These are phyloP conservation scores for Drosophila carrolli DNA, from an alignment of 1,140 invertebrate genomes.

Conservation along the genomic window DNA sequence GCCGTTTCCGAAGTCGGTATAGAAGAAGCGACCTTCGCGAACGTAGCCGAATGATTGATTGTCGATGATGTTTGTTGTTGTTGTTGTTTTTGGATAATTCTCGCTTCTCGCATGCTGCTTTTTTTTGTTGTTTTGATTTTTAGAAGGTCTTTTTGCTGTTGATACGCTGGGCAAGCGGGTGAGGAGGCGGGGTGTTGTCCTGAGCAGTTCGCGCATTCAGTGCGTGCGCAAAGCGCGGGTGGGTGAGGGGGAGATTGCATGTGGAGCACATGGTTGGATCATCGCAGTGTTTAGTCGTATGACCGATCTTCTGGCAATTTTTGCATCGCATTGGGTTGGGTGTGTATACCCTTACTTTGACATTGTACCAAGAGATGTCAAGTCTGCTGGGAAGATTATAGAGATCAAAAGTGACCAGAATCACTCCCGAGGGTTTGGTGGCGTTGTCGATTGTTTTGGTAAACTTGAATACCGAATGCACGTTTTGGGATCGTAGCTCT, in stretches of 20 bases:
- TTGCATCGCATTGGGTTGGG: too few relatives aligned
- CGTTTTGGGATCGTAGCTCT: too few relatives aligned
- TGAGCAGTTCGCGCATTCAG: background rate
- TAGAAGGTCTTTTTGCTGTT: background rate
- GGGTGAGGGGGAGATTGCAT: background rate
- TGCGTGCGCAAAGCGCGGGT: background rate
- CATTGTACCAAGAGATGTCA: too few relatives aligned
- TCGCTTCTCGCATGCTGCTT: slow-evolving; percentile 1
- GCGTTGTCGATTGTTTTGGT: too few relatives aligned
- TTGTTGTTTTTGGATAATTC: slow-evolving; percentile 1
- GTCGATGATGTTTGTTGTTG: background rate
- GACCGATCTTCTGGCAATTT: too few relatives aligned
- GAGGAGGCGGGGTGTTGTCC: slow-evolving; percentile 1
- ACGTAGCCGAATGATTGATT: background rate
- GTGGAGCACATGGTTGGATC: background rate
- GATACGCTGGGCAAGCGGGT: background rate
- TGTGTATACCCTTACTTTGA: too few relatives aligned
- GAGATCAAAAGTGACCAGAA: too few relatives aligned
- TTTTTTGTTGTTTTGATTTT: background rate
- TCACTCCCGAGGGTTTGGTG: too few relatives aligned
- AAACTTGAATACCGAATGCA: too few relatives aligned
- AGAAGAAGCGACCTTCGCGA: background rate
- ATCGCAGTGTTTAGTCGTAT: background rate
- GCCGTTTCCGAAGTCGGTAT: background rate
- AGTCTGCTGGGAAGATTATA: too few relatives aligned